Base-by-base conservation (phyloP, 2,888 invertebrate species). In the Trachelus troglodyta region DNA sequence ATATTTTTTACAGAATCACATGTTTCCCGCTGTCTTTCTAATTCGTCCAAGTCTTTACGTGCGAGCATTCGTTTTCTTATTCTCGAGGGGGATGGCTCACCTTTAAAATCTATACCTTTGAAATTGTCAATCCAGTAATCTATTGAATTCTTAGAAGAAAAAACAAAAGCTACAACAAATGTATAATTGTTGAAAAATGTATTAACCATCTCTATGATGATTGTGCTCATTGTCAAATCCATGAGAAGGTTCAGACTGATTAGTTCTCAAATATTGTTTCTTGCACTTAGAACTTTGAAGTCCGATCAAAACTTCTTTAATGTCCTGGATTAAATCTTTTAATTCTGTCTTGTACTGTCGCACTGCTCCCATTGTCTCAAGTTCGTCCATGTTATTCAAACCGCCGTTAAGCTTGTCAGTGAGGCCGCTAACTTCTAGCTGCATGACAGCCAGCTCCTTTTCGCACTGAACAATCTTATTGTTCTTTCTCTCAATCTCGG, bases 401-500 rank as follows among this genome's bases (percentile, higher is more conserved):
- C 80, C 79, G 34, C 76, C 81, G 69, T 86, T 86, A 30, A 87
- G 80, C 75, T 78, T 85, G 56, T 77, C 80, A 35, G 85, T 82
- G 4, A 86, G 81, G 34, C 85, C 83, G 37, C 76, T 79, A 33
- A 86, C 79, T 75, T 85, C 83, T 69, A 77, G 80, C 77, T 84
- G 81, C 77, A 85, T 79, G 11, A 81, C 79, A 23, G 73, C 33
- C 56, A 85, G 80, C n/a, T 87, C 83, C 12, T 82, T 80, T 56
- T 87, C 83, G 75, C 83, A 84, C 73, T 85, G 79, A 30, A 81
- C 83, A 73, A 88, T 84, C 56, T 80, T 80, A 3, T 77, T 76
- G 77, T 83, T 82, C 79, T 86, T 88, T 12, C 83, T 79, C 30
- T 80, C 76, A 75, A 87, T 80, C 68, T 88, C 83, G 15, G 68